These are phyloP conservation scores for Polypterus senegalus DNA, from an alignment of 2,113 vertebrate species.

Conservation along the genomic window DNA sequence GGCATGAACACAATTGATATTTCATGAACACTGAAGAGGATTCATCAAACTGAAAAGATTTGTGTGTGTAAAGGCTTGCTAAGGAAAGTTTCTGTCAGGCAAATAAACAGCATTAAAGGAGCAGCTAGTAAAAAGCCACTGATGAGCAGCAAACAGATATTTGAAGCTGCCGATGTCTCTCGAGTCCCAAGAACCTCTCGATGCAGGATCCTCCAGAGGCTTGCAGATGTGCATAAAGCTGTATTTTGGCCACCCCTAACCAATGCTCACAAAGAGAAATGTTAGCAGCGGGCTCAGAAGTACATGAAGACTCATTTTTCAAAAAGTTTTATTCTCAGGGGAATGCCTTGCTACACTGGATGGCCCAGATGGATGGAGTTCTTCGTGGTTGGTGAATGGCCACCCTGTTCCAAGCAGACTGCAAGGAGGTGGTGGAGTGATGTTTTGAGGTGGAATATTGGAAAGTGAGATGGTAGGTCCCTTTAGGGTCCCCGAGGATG, in stretches of 20 bases:
- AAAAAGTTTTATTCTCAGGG: slow-evolving; percentile 12
- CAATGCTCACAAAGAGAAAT: slow-evolving; percentile 20
- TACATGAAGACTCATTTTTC: slow-evolving; percentile 18
- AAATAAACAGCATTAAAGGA: slow-evolving; percentile 7
- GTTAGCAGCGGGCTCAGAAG: slow-evolving; percentile 14
- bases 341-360: slow-evolving; percentile 13
- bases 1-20: slow-evolving; percentile 3
- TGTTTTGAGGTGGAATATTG: slow-evolving; percentile 13
- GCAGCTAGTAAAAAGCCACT: slow-evolving; percentile 12
- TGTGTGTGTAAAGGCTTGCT: slow-evolving; percentile 15
- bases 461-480: not conserved
- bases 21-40: slow-evolving; percentile 6
- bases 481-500: not conserved
- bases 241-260: slow-evolving; percentile 7
- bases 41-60: slow-evolving; percentile 14
- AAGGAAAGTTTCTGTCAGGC: slow-evolving; percentile 15
- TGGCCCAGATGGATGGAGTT: not conserved
- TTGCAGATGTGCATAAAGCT: not conserved
- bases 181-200: slow-evolving; percentile 7
- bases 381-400: not conserved
- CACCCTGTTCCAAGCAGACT: slow-evolving; percentile 2
- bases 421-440: slow-evolving; percentile 9
- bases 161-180: slow-evolving; percentile 20
- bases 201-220: not conserved
- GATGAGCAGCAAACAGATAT: slow-evolving; percentile 16